These are phyloP conservation scores for Monarcha castaneiventris DNA, from an alignment of 2,113 vertebrate species.

Conservation along the genomic window DNA sequence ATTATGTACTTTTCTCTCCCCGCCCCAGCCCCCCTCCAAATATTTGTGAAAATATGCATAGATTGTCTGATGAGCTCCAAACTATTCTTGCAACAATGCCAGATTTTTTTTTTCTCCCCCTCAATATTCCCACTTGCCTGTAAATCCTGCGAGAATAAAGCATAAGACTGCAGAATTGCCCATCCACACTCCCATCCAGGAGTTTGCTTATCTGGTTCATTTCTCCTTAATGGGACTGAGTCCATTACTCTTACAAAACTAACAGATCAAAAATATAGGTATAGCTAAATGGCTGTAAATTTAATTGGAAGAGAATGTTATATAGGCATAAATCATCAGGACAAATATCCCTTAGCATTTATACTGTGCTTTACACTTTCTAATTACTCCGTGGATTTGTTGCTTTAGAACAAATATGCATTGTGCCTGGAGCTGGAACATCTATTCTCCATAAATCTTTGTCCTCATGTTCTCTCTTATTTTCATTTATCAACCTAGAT, in stretches of 20 bases:
- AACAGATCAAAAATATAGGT: slow-evolving; percentile 20
- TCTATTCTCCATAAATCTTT: slow-evolving; percentile 16
- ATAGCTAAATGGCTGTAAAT: slow-evolving; percentile 19
- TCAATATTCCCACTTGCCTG: not conserved
- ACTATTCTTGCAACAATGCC: slow-evolving; percentile 1
- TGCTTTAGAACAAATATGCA: not conserved
- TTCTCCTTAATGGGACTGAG: slow-evolving; percentile 10
- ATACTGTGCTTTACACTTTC: slow-evolving; percentile 23
- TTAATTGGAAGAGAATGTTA: slow-evolving; percentile 10
- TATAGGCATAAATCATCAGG: not conserved
- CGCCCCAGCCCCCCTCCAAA: not conserved
- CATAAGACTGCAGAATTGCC: not conserved
- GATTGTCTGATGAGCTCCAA: slow-evolving; percentile 42
- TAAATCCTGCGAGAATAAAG: not conserved
- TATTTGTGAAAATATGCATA: slow-evolving; percentile 65
- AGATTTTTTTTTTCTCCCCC: not conserved
- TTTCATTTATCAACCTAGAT: slow-evolving; percentile 19
- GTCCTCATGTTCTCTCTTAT: not conserved
- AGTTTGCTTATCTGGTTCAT: slow-evolving; percentile 42
- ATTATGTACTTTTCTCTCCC: slow-evolving; percentile 59
- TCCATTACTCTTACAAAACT: slow-evolving; percentile 27
- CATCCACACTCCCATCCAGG: rapidly evolving
- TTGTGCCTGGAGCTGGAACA: slow-evolving; percentile 2
- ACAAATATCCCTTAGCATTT: slow-evolving; percentile 31
- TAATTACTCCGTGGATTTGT: not conserved